phyloP scores from a whole-genome alignment of 2,113 vertebrate species.

The Callaeas wilsoni region DNA sequence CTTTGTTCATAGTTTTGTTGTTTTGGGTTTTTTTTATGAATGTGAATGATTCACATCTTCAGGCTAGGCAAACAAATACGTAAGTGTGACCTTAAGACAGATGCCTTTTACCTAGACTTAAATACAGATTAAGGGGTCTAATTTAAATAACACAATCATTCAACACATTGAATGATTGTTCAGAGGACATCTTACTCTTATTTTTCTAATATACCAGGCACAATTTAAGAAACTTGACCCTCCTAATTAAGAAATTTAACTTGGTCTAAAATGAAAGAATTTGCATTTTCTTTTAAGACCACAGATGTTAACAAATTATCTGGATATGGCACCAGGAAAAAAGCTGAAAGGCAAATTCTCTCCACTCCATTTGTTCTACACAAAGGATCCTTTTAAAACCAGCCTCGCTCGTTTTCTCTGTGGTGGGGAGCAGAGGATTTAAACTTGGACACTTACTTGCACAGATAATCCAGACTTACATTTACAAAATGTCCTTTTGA shows the following conservation, averaged over 20 bases:
- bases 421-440: slow-evolving; percentile 58
- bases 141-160: not conserved
- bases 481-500: slow-evolving; percentile 68
- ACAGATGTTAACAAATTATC: slow-evolving; percentile 59
- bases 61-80: not conserved
- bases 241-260: slow-evolving; percentile 43
- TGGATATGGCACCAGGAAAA: slow-evolving; percentile 51
- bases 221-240: not conserved
- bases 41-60: not conserved
- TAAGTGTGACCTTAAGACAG: not conserved
- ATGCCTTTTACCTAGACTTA: not conserved
- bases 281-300: slow-evolving; percentile 54
- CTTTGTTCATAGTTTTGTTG: not conserved
- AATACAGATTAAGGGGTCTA: not conserved
- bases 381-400: slow-evolving; percentile 68
- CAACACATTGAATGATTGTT: not conserved
- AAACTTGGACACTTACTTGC: slow-evolving; percentile 58
- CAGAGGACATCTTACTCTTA: not conserved
- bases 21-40: not conserved
- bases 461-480: slow-evolving; percentile 70
- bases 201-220: not conserved
- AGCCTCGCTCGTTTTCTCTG: slow-evolving; percentile 48
- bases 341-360: slow-evolving; percentile 67
- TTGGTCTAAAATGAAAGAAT: slow-evolving; percentile 29
- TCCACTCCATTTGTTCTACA: slow-evolving; percentile 68